Conservation (phyloP, 2,797 vertebrate species). For the Xerus rutilus region DNA sequence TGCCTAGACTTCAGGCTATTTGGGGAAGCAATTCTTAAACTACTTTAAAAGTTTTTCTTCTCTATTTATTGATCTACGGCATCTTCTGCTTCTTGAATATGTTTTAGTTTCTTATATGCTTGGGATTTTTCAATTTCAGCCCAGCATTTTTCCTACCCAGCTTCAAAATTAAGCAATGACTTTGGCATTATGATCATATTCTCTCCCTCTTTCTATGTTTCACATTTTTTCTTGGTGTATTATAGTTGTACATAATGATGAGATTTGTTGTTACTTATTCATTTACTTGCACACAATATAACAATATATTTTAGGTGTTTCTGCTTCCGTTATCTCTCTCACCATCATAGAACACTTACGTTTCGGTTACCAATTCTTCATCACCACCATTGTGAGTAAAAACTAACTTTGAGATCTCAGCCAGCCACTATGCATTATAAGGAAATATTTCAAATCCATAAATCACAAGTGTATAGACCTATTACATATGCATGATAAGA, state of each 20-base stretch:
- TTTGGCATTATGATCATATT: background rate
- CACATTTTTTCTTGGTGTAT: too few relatives aligned
- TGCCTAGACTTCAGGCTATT: background rate
- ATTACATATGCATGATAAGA: background rate
- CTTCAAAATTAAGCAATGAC: slow-evolving; percentile 11
- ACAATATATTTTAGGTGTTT: background rate
- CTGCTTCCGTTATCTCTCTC: background rate
- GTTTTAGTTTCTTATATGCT: slow-evolving; percentile 18
- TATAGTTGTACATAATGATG: too few relatives aligned
- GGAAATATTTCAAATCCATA: slow-evolving; percentile 32
- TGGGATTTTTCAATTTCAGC: background rate
- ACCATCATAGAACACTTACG: background rate
- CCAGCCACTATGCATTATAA: background rate
- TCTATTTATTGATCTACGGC: slow-evolving; percentile 11
- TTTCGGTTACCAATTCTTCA: background rate
- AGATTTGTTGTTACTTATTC: too few relatives aligned
- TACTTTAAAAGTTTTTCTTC: background rate
- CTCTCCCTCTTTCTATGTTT: background rate
- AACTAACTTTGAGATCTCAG: background rate
- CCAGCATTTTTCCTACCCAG: background rate
- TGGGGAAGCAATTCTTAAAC: background rate
- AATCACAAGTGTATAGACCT: background rate
- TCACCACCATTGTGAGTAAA: background rate
- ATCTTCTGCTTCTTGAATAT: slow-evolving; percentile 11
- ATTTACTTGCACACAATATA: too few relatives aligned